phyloP scores from a whole-genome alignment of 2,113 vertebrate genomes.

The Lamprotornis superbus region DNA sequence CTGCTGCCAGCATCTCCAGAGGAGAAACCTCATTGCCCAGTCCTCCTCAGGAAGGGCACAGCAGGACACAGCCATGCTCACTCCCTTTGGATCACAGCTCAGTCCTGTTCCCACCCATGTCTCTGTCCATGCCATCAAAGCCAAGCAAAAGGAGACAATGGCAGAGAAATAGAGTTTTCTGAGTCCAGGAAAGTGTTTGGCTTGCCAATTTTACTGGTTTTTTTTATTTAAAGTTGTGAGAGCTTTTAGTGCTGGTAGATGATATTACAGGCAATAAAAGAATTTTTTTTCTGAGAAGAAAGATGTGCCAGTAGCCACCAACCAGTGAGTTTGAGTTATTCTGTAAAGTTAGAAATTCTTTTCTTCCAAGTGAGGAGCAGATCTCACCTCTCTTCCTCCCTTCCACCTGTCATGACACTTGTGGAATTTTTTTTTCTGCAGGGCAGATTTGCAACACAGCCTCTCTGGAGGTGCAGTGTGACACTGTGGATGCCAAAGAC shows the following conservation, averaged over 20 bases:
- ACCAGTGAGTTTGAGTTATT: background rate
- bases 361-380: background rate
- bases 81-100: background rate
- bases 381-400: background rate
- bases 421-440: background rate
- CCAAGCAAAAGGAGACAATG: background rate
- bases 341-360: background rate
- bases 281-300: background rate
- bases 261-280: background rate
- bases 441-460: background rate
- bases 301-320: background rate
- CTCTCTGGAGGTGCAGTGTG: background rate
- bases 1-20: background rate
- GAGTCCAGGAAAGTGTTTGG: background rate
- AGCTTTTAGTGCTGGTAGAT: background rate
- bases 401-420: background rate
- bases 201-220: background rate
- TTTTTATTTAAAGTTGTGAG: background rate
- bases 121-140: accelerated
- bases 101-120: accelerated
- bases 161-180: background rate
- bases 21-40: background rate
- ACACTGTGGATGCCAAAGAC: background rate
- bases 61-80: background rate
- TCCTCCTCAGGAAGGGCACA: background rate